phyloP scores from a whole-genome alignment of 2,888 invertebrate species.

The Cerceris rybyensis region DNA sequence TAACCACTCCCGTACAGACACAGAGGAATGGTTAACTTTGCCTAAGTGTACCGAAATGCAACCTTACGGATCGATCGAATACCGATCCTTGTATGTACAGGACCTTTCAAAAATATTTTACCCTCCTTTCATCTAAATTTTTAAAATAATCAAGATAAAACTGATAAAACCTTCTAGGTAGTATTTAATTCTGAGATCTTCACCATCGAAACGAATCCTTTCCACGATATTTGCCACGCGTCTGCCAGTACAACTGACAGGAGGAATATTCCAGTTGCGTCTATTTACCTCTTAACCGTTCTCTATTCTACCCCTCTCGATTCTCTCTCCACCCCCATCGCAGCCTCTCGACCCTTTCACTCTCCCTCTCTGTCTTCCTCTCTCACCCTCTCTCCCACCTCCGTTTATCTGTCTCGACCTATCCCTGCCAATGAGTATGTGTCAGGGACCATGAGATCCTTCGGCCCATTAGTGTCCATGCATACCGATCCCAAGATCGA shows the following conservation, averaged over 20 bases:
- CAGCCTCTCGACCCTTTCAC: slow-evolving; percentile 26
- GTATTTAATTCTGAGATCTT: too few species aligned
- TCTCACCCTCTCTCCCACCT: background rate
- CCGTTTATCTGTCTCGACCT: slow-evolving; percentile 32
- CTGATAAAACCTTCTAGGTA: too few species aligned
- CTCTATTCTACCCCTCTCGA: slow-evolving; percentile 4
- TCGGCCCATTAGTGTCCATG: slow-evolving; percentile 69
- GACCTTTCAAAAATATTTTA: background rate
- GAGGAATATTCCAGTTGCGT: slow-evolving; percentile 10
- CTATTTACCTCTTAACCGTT: slow-evolving; percentile 34
- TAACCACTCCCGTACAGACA: background rate
- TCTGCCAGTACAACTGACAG: slow-evolving; percentile 44
- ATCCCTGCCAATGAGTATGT: slow-evolving; percentile 61
- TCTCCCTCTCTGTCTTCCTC: background rate
- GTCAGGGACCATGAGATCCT: slow-evolving; percentile 67
- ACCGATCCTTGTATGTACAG: background rate
- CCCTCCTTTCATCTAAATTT: background rate
- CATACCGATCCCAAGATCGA: slow-evolving; percentile 69
- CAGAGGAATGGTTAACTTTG: background rate
- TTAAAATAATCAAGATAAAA: background rate
- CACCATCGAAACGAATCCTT: slow-evolving; percentile 15
- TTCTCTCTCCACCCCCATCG: slow-evolving; percentile 17
- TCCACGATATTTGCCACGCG: slow-evolving; percentile 3
- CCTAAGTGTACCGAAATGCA: slow-evolving; percentile 6
- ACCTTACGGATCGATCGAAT: slow-evolving; percentile 13